A percentile compares a stretch with the other conserved stretches of the same genome.
Conservation (phyloP, 2,888 invertebrate genomes). For the Rhamphomyia laevipes region DNA sequence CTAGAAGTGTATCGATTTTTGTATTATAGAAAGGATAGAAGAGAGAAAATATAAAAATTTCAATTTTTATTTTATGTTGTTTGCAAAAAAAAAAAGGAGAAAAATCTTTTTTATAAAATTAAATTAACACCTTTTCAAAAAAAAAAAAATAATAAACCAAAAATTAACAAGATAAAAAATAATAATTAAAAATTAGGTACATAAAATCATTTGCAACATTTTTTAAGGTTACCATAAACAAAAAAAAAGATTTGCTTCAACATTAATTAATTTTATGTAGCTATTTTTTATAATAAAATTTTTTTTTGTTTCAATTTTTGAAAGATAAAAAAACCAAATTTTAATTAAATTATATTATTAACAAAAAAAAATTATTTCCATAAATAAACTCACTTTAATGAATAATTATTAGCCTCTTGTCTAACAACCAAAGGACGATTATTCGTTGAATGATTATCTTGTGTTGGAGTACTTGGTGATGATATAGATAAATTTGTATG, state of each 20-base stretch:
- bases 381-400: slow-evolving; percentile 59
- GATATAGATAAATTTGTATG: slow-evolving; percentile 20
- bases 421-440: slow-evolving; percentile 51
- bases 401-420: slow-evolving; percentile 66
- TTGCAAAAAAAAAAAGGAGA: neutral
- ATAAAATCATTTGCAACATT: neutral
- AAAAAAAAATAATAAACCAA: slow-evolving; percentile 14
- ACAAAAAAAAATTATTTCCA: neutral
- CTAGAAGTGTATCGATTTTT: slow-evolving; percentile 29
- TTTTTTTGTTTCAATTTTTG: neutral
- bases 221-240: no score
- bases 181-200: slow-evolving; percentile 5
- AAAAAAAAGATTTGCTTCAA: neutral
- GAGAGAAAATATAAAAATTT: neutral
- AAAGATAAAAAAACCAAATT: slow-evolving; percentile 8
- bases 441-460: slow-evolving; percentile 39
- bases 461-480: slow-evolving; percentile 58
- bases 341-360: neutral
- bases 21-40: neutral
- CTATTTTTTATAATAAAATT: neutral
- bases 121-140: neutral
- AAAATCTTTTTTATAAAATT: slow-evolving; percentile 2
- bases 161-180: slow-evolving; percentile 5
- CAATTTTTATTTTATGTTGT: neutral
- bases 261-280: no score